Evolutionary conservation across 2,797 vertebrate genomes (phyloP), one percentile per base, ranked within the genome.

Genomic region (Neosalanx taihuensis): DNA sequence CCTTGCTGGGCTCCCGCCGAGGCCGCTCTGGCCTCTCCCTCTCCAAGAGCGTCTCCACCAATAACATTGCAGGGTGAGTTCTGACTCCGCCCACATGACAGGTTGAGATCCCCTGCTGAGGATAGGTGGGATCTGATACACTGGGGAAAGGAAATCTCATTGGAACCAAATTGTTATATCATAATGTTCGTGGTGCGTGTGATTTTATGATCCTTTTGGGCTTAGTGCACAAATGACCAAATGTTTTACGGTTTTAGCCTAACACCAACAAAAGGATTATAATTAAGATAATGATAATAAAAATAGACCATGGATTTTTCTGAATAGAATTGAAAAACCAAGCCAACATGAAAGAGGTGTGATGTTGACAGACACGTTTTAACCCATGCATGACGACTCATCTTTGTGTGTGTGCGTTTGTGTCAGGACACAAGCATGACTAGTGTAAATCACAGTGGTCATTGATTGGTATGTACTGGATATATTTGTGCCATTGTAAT

Each of bases 21-120:
- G 92, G 93, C 29, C 93, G 95, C 0, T 92, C 95, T 5, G 83
- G 92, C 23, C 76, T 97, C 0, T 93, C 94, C 4, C 89, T 98
- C n/a, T 95, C 96, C 81, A 98, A 97, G 85, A 97, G 96, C 0
- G 95, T 98, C 68, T 97, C 96, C 71, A 96, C 95, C 66, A 97
- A 95, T 86, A 97, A 98, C 85, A 96, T 97, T 20, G 91, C 94
- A 0, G 96, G 95, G 96, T 97, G 79, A 94, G 91, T 69, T 0
- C 23, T 5, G 0, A 2, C 15, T 2, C 20, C 10, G 1, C 0
- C 31, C 5, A 18, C n/a, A 58, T 63, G 29, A 9, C n/a, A 3
- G 10, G n/a, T 17, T 17, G 51, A 17, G 18, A 53, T 41, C 51
- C 15, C 17, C 3, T 18, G 51, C 15, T 17, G 3, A 53, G 15